Evolutionary conservation across 2,797 vertebrate species (phyloP).

Genomic region (Mormyrus proboscirostris): DNA sequence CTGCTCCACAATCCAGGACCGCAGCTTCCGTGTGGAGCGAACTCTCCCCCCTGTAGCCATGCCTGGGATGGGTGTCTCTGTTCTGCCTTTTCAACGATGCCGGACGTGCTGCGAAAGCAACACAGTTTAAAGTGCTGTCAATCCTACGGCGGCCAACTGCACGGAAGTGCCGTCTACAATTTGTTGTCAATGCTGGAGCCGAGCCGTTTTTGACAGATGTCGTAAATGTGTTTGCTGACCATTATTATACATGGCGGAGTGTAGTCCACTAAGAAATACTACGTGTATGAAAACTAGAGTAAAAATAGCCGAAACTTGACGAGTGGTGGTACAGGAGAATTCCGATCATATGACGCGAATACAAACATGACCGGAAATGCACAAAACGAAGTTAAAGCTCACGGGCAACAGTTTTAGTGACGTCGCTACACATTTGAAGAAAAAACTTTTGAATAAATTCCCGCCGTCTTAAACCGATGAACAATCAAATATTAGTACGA

Average conservation of each 20-base stretch:
- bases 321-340: neutral
- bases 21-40: slow-evolving; percentile 67
- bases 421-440: neutral
- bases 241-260: neutral
- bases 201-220: neutral
- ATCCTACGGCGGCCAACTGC: neutral
- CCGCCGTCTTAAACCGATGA: neutral
- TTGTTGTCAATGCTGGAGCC: neutral
- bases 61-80: neutral
- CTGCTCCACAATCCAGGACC: slow-evolving; percentile 75
- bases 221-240: neutral
- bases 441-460: neutral
- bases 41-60: slow-evolving; percentile 59
- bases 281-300: neutral
- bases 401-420: neutral
- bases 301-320: neutral
- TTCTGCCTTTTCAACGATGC: neutral
- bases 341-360: neutral
- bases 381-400: neutral
- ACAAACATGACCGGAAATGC: neutral
- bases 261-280: neutral
- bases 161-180: neutral
- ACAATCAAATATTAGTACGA: neutral
- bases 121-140: neutral
- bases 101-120: neutral